Percentiles rank a stretch among this genome's conserved stretches.
Conservation (phyloP, 2,797 vertebrate species). For the Lateolabrax maculatus region DNA sequence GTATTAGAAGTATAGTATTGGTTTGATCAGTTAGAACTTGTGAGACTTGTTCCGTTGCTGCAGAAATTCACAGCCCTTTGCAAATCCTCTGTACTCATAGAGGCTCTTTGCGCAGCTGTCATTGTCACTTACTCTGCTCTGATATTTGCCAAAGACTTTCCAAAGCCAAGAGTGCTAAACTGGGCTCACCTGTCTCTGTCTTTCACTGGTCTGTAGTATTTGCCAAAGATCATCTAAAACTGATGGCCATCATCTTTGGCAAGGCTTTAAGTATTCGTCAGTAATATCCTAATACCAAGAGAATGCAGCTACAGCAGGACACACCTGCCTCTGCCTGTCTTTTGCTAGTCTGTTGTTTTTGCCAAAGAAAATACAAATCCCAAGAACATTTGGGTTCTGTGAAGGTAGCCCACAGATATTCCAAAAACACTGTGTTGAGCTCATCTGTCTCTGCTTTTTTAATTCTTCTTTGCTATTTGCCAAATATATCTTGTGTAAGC, state of each 20-base stretch:
- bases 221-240: slow-evolving; percentile 75
- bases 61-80: slow-evolving; percentile 32
- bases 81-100: slow-evolving; percentile 49
- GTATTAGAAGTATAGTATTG: not conserved
- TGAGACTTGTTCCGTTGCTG: slow-evolving; percentile 25
- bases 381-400: slow-evolving; percentile 45
- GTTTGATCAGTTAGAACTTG: slow-evolving; percentile 6
- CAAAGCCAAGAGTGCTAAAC: slow-evolving; percentile 63
- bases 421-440: slow-evolving; percentile 59
- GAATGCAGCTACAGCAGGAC: slow-evolving; percentile 57
- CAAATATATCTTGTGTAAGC: slow-evolving; percentile 61
- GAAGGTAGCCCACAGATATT: slow-evolving; percentile 42
- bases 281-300: slow-evolving; percentile 70
- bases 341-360: slow-evolving; percentile 44
- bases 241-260: slow-evolving; percentile 53
- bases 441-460: slow-evolving; percentile 60
- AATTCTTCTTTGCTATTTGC: slow-evolving; percentile 53
- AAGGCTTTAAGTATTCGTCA: slow-evolving; percentile 41
- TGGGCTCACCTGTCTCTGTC: slow-evolving; percentile 77
- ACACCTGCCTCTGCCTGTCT: slow-evolving; percentile 72
- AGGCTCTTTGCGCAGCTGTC: slow-evolving; percentile 66
- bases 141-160: slow-evolving; percentile 73
- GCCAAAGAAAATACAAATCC: slow-evolving; percentile 70
- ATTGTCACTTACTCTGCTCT: slow-evolving; percentile 72
- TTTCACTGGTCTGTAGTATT: slow-evolving; percentile 66